phyloP scores from a whole-genome alignment of 2,888 invertebrate genomes.

The Sphinx pinastri region DNA sequence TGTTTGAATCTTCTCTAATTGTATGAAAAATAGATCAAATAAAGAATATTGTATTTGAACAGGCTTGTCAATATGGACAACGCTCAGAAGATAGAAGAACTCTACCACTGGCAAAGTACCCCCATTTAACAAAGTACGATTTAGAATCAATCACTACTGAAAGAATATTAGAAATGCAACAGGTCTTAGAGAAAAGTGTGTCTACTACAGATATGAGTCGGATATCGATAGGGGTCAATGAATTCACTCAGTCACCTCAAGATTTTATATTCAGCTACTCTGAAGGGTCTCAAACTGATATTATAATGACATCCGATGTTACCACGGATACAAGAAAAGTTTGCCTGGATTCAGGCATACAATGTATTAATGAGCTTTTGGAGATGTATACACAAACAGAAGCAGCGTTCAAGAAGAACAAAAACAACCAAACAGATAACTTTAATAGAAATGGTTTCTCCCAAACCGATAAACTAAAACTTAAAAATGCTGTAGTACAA shows the following conservation, averaged over 20 bases:
- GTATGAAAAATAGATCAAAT: neutral
- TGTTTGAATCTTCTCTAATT: conserved; percentile 4
- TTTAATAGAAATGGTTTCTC: conserved; percentile 51
- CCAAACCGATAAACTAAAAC: conserved; percentile 69
- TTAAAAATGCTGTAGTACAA: conserved; percentile 59
- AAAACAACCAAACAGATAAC: conserved; percentile 64
- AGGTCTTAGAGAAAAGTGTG: conserved; percentile 69
- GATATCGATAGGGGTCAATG: conserved; percentile 69
- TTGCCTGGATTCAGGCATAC: conserved; percentile 69
- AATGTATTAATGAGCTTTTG: conserved; percentile 58
- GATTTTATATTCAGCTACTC: conserved; percentile 65
- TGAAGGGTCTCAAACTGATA: conserved; percentile 75
- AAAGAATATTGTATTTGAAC: conserved; percentile 69
- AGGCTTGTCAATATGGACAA: conserved; percentile 79
- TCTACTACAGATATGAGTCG: conserved; percentile 66
- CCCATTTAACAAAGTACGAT: conserved; percentile 63
- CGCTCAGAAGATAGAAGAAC: conserved; percentile 72
- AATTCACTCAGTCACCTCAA: conserved; percentile 70
- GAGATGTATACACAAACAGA: conserved; percentile 76
- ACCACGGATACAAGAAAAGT: conserved; percentile 70
- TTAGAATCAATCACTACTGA: conserved; percentile 37
- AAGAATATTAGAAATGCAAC: conserved; percentile 72
- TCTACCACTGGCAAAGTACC: conserved; percentile 24
- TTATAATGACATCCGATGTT: conserved; percentile 67
- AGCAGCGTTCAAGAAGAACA: conserved; percentile 64